These are phyloP conservation scores for Enteromius fasciolatus DNA, from an alignment of 2,797 vertebrate species.

Conservation along the genomic window DNA sequence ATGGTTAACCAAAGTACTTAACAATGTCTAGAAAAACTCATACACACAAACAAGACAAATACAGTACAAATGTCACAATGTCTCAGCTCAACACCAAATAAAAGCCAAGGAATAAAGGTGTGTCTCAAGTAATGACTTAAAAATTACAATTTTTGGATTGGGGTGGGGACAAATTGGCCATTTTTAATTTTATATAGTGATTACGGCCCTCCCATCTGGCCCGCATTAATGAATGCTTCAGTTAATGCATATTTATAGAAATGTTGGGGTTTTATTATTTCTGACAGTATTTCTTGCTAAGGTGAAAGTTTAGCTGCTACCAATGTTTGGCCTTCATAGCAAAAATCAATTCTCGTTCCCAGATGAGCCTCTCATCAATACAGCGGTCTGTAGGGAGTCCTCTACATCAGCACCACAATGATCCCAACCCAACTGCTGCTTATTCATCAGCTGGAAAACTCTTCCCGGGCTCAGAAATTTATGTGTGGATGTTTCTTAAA, in stretches of 20 bases:
- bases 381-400: constrained; percentile 36
- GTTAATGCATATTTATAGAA: not conserved
- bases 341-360: constrained; percentile 38
- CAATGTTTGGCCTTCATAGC: constrained; percentile 10
- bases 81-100: no score
- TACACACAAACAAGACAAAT: no score
- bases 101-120: no score
- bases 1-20: no score
- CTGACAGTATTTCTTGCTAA: not conserved
- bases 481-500: constrained; percentile 18
- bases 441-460: constrained; percentile 61
- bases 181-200: no score
- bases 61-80: no score
- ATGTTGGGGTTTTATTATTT: not conserved
- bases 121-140: no score
- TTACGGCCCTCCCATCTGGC: no score
- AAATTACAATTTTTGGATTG: no score
- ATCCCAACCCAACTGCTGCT: constrained; percentile 63
- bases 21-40: no score
- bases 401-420: constrained; percentile 54
- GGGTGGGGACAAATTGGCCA: no score
- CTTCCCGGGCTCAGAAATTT: constrained; percentile 38
- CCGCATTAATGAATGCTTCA: not conserved
- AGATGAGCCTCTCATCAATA: constrained; percentile 21
- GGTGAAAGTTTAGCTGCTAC: constrained; percentile 1